These are phyloP conservation scores for Zaprionus capensis DNA, from an alignment of 1,140 invertebrate genomes.

Conservation along the genomic window DNA sequence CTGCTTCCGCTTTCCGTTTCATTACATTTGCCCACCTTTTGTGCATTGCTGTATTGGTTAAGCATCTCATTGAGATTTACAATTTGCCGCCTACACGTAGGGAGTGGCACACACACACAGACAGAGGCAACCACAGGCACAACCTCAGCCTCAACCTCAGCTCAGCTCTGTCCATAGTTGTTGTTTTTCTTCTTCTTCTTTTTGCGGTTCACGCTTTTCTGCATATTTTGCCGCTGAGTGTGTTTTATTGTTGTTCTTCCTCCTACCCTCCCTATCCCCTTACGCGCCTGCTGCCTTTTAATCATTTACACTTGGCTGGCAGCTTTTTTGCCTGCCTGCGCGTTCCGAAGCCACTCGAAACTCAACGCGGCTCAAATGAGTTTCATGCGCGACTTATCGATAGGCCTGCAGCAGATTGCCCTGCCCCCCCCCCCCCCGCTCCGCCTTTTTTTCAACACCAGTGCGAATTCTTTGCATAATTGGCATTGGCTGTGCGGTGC, in stretches of 20 bases:
- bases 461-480: slow-evolving; percentile 2
- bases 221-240: slow-evolving; percentile 32
- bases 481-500: not conserved
- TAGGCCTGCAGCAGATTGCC: slow-evolving; percentile 5
- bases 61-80: slow-evolving; percentile 37
- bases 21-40: slow-evolving; percentile 52
- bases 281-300: slow-evolving; percentile 35
- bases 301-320: slow-evolving; percentile 69
- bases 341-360: slow-evolving; percentile 52
- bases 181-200: not conserved
- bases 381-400: slow-evolving; percentile 59
- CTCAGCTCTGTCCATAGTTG: not conserved
- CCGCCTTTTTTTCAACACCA: not conserved
- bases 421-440: not conserved
- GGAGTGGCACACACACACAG: not conserved
- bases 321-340: slow-evolving; percentile 16
- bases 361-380: slow-evolving; percentile 56
- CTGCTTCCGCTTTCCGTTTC: slow-evolving; percentile 60
- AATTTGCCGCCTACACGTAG: slow-evolving; percentile 8
- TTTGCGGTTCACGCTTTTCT: not conserved
- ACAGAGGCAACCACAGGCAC: no score
- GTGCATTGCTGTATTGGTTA: slow-evolving; percentile 24
- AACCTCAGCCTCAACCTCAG: not conserved
- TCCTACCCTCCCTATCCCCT: not conserved
- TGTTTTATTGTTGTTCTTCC: slow-evolving; percentile 46